phyloP scores from a whole-genome alignment of 2,888 invertebrate genomes.

The Drosophila nigricruria region DNA sequence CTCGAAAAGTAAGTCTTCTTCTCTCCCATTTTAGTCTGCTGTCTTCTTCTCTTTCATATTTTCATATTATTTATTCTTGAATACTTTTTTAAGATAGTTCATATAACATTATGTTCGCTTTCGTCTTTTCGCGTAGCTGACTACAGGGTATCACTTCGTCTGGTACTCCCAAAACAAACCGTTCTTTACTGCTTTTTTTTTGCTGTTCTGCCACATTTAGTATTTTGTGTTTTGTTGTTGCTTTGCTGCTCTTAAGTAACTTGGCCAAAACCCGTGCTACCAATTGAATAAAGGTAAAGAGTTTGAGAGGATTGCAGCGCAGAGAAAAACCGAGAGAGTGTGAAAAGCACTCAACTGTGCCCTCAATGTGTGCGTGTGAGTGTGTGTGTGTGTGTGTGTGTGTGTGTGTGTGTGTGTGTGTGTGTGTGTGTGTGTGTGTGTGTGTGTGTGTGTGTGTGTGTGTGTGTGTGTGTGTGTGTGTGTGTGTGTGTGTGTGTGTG shows the following conservation, averaged over 20 bases:
- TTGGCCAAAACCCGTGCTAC: slow-evolving; percentile 34
- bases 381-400: background rate
- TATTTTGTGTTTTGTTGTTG: slow-evolving; percentile 21
- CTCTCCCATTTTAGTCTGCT: too few species aligned
- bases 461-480: slow-evolving; percentile 13
- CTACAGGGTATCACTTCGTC: background rate
- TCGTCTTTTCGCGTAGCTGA: background rate
- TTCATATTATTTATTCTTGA: too few species aligned
- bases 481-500: slow-evolving; percentile 13
- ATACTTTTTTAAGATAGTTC: too few species aligned
- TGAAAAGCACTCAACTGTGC: slow-evolving; percentile 55
- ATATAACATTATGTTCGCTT: background rate
- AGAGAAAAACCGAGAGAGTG: slow-evolving; percentile 4
- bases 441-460: slow-evolving; percentile 15
- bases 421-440: background rate
- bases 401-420: slow-evolving; percentile 22
- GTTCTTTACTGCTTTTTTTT: background rate
- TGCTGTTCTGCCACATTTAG: background rate
- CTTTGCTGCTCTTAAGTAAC: slow-evolving; percentile 41
- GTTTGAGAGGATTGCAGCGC: slow-evolving; percentile 11
- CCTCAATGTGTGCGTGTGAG: slow-evolving; percentile 28
- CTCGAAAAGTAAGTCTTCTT: too few species aligned
- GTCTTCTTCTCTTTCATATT: too few species aligned
- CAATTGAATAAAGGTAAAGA: slow-evolving; percentile 32
- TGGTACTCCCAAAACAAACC: background rate